Conservation (phyloP, 2,113 vertebrate species). For the Atrichornis clamosus region DNA sequence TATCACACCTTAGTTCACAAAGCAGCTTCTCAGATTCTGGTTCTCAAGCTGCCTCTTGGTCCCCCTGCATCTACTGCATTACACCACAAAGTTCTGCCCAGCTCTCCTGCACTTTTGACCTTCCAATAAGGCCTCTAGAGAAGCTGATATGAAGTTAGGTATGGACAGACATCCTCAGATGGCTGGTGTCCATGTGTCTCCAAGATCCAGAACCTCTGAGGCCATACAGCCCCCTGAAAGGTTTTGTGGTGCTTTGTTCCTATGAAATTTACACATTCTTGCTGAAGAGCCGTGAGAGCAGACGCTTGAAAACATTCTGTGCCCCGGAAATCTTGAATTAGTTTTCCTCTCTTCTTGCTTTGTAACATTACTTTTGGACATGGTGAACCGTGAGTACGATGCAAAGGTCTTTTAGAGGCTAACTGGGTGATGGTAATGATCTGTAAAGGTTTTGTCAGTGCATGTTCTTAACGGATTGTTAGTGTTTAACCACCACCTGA, state of each 20-base stretch:
- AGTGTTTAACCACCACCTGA: neutral
- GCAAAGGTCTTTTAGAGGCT: neutral
- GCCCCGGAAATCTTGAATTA: neutral
- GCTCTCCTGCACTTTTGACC: neutral
- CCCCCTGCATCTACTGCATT: neutral
- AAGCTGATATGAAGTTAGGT: neutral
- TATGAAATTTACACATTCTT: neutral
- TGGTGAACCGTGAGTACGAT: neutral
- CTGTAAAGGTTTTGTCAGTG: neutral
- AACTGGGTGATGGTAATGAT: neutral
- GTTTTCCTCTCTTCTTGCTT: neutral
- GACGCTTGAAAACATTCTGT: neutral
- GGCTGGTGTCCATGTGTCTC: neutral
- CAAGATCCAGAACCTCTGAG: neutral
- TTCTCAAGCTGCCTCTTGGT: neutral
- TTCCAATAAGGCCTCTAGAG: neutral
- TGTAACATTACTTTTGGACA: neutral
- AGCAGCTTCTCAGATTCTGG: neutral
- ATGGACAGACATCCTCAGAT: neutral
- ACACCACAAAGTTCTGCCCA: neutral
- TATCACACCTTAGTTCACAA: neutral
- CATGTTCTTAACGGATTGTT: neutral
- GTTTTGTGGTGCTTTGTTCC: neutral
- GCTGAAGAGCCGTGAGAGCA: neutral
- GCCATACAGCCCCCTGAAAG: neutral